Evolutionary conservation across 2,113 vertebrate species (phyloP).

Genomic region (Dendropsophus ebraccatus): DNA sequence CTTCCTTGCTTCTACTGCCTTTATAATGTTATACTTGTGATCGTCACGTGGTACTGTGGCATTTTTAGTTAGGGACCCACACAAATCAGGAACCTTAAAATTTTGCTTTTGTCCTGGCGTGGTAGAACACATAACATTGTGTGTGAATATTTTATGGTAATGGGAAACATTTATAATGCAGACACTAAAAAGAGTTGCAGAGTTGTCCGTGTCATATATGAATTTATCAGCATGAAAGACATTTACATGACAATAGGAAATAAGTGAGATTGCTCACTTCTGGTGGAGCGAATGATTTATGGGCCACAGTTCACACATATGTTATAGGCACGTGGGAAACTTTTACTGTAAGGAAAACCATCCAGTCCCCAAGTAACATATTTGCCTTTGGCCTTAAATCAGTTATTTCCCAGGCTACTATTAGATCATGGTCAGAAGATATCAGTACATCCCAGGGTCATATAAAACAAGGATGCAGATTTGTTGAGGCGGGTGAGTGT

Average conservation of each 20-base stretch:
- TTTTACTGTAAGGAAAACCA: not conserved
- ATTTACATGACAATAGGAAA: conserved; percentile 1
- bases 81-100: too few relatives aligned
- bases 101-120: too few relatives aligned
- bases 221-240: not conserved
- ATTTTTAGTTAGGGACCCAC: too few relatives aligned
- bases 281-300: not conserved
- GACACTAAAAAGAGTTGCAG: too few relatives aligned
- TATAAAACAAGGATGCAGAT: not conserved
- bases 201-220: too few relatives aligned
- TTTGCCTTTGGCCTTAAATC: not conserved
- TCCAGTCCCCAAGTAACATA: not conserved
- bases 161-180: too few relatives aligned
- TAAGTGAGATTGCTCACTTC: not conserved
- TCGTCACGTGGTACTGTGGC: too few relatives aligned
- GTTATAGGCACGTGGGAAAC: not conserved
- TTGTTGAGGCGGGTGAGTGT: too few relatives aligned
- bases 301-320: not conserved
- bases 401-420: not conserved
- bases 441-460: not conserved
- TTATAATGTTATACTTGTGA: too few relatives aligned
- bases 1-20: too few relatives aligned
- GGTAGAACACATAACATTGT: too few relatives aligned
- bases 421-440: not conserved
- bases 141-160: too few relatives aligned